phyloP scores from a whole-genome alignment of 92 coral and sea anemone species.

The Epizoanthus scotinus region DNA sequence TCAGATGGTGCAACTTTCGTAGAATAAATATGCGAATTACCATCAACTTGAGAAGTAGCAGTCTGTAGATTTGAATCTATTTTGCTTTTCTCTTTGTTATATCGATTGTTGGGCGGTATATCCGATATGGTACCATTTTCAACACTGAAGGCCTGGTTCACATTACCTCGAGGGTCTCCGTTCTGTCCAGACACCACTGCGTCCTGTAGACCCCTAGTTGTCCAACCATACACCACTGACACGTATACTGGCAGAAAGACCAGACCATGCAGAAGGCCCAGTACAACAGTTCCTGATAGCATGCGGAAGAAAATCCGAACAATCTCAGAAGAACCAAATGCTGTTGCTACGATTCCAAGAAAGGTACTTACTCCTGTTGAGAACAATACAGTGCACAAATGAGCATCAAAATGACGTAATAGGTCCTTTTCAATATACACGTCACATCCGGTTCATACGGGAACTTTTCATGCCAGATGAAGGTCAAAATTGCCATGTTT shows the following conservation, averaged over 20 bases:
- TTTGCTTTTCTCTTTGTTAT: neutral
- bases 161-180: neutral
- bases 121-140: neutral
- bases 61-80: neutral
- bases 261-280: conserved; percentile 44
- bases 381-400: too few species aligned
- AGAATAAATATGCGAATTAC: too few species aligned
- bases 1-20: neutral
- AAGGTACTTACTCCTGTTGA: too few species aligned
- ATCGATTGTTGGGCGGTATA: neutral
- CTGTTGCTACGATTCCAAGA: conserved; percentile 43
- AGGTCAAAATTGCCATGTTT: too few species aligned
- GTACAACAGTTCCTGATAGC: conserved; percentile 47
- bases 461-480: too few species aligned
- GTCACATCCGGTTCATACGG: too few species aligned
- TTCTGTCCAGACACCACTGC: neutral
- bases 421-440: too few species aligned
- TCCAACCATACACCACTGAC: conserved; percentile 26
- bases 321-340: conserved; percentile 43
- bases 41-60: neutral
- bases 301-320: conserved; percentile 44
- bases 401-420: too few species aligned
- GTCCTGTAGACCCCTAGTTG: neutral
- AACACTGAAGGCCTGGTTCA: neutral
- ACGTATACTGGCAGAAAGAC: conserved; percentile 42